Evolutionary conservation across 2,888 invertebrate species (phyloP).

Genomic region (Crepidodera aurea): DNA sequence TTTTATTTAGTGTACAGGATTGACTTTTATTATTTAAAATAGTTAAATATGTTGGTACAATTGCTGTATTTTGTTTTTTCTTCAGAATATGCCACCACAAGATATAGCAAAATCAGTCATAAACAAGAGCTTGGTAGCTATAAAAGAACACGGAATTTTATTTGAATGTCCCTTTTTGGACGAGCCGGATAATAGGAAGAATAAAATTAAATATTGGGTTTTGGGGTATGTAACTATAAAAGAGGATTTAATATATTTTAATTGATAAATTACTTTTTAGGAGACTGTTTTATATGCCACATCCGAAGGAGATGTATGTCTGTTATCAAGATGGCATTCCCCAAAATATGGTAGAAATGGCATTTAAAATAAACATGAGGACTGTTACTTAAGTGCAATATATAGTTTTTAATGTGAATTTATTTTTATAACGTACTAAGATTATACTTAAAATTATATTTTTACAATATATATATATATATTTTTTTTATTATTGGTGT

Average conservation of each 20-base stretch:
- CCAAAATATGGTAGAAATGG: slow-evolving; percentile 89
- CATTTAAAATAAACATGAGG: slow-evolving; percentile 67
- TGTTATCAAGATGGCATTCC: slow-evolving; percentile 88
- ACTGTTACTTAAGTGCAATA: slow-evolving; percentile 8
- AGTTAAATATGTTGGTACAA: no score
- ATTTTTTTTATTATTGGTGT: not conserved
- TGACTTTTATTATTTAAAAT: no score
- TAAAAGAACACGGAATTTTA: slow-evolving; percentile 85
- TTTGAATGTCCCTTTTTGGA: slow-evolving; percentile 68
- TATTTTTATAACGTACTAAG: not conserved
- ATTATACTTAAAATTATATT: not conserved
- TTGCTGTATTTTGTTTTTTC: no score
- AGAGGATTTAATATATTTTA: slow-evolving; percentile 8
- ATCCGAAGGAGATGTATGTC: slow-evolving; percentile 82
- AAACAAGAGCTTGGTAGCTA: slow-evolving; percentile 78
- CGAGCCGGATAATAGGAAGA: slow-evolving; percentile 58
- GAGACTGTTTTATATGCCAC: slow-evolving; percentile 78
- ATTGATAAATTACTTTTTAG: slow-evolving; percentile 47
- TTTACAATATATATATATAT: not conserved
- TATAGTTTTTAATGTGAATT: not conserved
- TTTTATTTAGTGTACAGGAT: no score
- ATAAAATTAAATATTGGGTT: slow-evolving; percentile 77
- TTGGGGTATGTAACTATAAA: slow-evolving; percentile 70
- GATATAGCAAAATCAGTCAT: slow-evolving; percentile 63
- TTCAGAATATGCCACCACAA: slow-evolving; percentile 60